phyloP scores from a whole-genome alignment of 2,888 invertebrate species.

The Oithona nana region DNA sequence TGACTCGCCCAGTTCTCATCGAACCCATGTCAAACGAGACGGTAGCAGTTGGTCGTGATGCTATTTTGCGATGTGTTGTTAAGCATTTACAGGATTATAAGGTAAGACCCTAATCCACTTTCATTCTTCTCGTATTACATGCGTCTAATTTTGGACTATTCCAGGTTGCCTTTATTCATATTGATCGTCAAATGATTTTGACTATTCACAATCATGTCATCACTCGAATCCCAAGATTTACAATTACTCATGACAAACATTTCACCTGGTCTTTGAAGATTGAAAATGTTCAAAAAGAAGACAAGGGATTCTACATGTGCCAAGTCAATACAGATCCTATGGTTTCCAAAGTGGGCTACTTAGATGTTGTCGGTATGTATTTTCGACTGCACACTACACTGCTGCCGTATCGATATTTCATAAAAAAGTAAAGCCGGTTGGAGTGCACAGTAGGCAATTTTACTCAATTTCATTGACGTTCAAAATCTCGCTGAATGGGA shows the following conservation, averaged over 20 bases:
- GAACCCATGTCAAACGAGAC: slow-evolving; percentile 82
- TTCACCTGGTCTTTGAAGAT: slow-evolving; percentile 81
- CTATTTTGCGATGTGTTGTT: slow-evolving; percentile 69
- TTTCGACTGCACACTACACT: neutral
- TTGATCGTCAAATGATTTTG: slow-evolving; percentile 78
- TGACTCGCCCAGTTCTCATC: slow-evolving; percentile 59
- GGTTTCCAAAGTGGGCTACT: slow-evolving; percentile 82
- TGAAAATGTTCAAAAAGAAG: slow-evolving; percentile 72
- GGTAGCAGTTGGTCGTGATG: slow-evolving; percentile 71
- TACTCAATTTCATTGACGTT: too few species aligned
- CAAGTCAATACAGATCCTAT: slow-evolving; percentile 68
- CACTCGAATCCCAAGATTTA: slow-evolving; percentile 52
- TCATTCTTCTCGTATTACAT: too few species aligned
- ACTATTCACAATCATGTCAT: slow-evolving; percentile 82
- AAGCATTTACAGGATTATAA: slow-evolving; percentile 73
- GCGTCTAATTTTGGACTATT: slow-evolving; percentile 20
- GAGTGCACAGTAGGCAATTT: too few species aligned
- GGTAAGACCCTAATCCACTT: slow-evolving; percentile 34
- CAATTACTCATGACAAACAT: slow-evolving; percentile 68
- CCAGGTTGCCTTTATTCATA: slow-evolving; percentile 86
- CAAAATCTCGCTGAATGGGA: too few species aligned
- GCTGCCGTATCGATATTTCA: too few species aligned
- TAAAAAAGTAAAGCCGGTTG: too few species aligned
- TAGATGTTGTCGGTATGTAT: slow-evolving; percentile 72
- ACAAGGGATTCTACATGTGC: slow-evolving; percentile 40